A percentile compares a stretch with the other conserved stretches of the same genome.
These are phyloP conservation scores for Gryllus bimaculatus DNA, from an alignment of 1,140 invertebrate species.

Conservation along the genomic window DNA sequence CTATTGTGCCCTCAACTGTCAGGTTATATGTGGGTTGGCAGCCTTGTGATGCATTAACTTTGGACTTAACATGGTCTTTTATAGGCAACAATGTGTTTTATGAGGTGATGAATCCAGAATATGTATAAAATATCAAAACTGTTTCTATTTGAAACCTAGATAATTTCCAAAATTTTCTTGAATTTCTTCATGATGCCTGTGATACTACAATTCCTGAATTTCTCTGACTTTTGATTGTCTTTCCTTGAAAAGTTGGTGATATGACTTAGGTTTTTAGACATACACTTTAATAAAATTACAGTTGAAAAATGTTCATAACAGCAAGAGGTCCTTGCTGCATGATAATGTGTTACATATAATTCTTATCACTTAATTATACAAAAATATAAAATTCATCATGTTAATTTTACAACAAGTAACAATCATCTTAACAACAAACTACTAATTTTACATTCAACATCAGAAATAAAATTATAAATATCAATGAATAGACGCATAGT, in stretches of 20 bases:
- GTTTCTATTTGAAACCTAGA: too few relatives aligned
- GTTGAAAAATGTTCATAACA: background rate
- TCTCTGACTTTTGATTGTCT: background rate
- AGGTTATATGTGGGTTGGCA: background rate
- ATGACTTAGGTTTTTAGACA: background rate
- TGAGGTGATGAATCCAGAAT: too few relatives aligned
- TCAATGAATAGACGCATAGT: too few relatives aligned
- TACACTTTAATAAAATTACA: background rate
- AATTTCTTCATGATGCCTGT: background rate
- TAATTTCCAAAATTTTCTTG: background rate
- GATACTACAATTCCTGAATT: background rate
- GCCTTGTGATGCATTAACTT: background rate
- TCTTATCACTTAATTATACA: background rate
- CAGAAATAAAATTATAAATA: background rate
- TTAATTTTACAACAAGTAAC: background rate
- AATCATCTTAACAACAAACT: background rate
- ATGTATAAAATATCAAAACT: too few relatives aligned
- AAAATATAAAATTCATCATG: background rate
- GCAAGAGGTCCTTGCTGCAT: background rate
- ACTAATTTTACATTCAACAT: background rate
- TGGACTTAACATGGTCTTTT: too few relatives aligned
- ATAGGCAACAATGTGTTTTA: too few relatives aligned
- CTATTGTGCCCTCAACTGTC: background rate
- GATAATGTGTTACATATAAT: background rate
- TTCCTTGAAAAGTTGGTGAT: background rate